Evolutionary conservation across 2,888 invertebrate species (phyloP).

Genomic region (Xestia sexstrigata): DNA sequence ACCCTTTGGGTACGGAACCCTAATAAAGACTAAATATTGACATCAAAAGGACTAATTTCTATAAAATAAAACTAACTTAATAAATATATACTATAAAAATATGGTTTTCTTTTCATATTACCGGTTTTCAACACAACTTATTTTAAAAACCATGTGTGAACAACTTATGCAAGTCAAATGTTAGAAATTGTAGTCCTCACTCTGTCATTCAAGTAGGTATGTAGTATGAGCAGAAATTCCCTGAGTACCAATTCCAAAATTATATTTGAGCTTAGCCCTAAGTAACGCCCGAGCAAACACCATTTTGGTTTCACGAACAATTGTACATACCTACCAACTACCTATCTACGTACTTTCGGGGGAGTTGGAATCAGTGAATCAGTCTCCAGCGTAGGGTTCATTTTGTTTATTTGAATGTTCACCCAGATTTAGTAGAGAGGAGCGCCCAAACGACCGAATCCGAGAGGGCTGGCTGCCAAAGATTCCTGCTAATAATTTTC

Average conservation of each 20-base stretch:
- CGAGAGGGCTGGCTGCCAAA: conserved; percentile 58
- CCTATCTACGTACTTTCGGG: conserved; percentile 42
- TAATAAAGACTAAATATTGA: no score
- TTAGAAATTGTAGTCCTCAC: no score
- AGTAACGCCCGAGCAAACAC: not conserved
- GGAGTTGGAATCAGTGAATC: conserved; percentile 72
- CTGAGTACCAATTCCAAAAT: not conserved
- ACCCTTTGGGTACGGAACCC: no score
- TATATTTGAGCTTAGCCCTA: not conserved
- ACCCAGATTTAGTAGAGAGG: conserved; percentile 73
- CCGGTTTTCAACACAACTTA: no score
- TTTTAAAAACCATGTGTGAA: no score
- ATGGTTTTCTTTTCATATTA: no score
- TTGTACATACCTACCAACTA: not conserved
- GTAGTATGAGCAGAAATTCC: not conserved
- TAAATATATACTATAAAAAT: no score
- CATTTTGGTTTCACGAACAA: not conserved
- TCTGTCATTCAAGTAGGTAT: not conserved
- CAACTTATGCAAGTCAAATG: no score
- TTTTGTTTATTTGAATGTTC: conserved; percentile 78
- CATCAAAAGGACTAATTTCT: no score
- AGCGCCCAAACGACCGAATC: conserved; percentile 72
- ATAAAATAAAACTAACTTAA: no score
- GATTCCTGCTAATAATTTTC: conserved; percentile 43
- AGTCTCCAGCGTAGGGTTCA: conserved; percentile 68